Percentiles rank a stretch among this genome's conserved stretches.
phyloP scores from a whole-genome alignment of 2,797 vertebrate species.

The Uromys caudimaculatus region DNA sequence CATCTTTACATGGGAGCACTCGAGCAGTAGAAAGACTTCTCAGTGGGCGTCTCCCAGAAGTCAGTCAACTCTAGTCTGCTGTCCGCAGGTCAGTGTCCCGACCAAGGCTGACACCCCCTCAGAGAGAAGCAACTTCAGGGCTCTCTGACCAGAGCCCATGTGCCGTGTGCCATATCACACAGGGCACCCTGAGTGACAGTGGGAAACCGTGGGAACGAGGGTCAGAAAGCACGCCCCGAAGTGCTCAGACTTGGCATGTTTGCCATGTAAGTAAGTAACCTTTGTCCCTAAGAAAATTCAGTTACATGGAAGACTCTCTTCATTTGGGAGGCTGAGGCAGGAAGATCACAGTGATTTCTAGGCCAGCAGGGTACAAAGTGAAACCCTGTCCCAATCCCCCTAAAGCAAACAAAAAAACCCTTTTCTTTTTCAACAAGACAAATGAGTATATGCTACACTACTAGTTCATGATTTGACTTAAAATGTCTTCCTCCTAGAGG shows the following conservation, averaged over 20 bases:
- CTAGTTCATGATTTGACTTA: not conserved
- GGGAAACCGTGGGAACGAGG: not conserved
- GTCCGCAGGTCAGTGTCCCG: accelerated
- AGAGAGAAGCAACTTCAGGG: accelerated
- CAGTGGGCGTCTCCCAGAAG: not conserved
- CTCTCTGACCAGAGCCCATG: not conserved
- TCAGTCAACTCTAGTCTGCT: too few relatives aligned
- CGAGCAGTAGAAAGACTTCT: not conserved
- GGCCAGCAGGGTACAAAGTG: not conserved
- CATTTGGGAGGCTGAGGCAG: not conserved
- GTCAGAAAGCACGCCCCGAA: not conserved
- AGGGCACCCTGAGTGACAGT: not conserved
- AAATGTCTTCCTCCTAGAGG: not conserved
- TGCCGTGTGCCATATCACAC: not conserved
- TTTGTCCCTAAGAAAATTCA: not conserved
- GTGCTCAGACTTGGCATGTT: not conserved
- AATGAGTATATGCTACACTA: not conserved
- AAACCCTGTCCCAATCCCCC: not conserved
- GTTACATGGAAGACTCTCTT: not conserved
- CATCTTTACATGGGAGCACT: not conserved
- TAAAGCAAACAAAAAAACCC: not conserved
- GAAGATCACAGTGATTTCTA: not conserved
- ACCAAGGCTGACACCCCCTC: accelerated
- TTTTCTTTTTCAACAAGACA: not conserved
- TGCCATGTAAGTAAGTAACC: not conserved